phyloP scores from a whole-genome alignment of 2,113 vertebrate species.

The Oreochromis spilurus region DNA sequence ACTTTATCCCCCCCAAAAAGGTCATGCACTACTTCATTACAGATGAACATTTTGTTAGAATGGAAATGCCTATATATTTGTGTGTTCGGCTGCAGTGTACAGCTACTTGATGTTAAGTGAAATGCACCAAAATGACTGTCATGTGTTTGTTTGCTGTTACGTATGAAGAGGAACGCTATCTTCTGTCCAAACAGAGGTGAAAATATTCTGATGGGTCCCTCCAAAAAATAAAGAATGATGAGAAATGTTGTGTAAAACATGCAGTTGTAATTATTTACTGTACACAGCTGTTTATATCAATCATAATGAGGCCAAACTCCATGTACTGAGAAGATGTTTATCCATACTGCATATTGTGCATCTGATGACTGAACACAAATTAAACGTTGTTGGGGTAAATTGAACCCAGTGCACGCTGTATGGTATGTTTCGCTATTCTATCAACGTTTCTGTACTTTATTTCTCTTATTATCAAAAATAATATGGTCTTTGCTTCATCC shows the following conservation, averaged over 20 bases:
- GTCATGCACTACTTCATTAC: not conserved
- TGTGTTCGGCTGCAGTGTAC: not conserved
- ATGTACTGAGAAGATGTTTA: not conserved
- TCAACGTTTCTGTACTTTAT: not conserved
- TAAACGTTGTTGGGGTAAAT: not conserved
- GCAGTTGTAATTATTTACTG: not conserved
- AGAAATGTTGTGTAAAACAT: not conserved
- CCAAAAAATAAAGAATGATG: not conserved
- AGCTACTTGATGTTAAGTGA: not conserved
- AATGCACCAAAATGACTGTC: not conserved
- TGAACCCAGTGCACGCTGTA: not conserved
- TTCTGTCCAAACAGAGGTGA: not conserved
- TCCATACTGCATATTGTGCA: not conserved
- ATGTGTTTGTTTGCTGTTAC: not conserved
- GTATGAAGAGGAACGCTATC: not conserved
- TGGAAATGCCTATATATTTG: not conserved
- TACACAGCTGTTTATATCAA: not conserved
- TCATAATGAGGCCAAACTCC: not conserved
- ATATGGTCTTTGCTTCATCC: not conserved
- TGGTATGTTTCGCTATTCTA: not conserved
- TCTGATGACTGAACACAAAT: not conserved
- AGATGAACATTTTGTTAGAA: not conserved
- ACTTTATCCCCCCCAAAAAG: not conserved
- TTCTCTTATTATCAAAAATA: not conserved
- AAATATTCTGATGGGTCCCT: not conserved